Percentiles rank a stretch among this genome's conserved stretches.
These are phyloP conservation scores for Athene noctua DNA, from an alignment of 2,113 vertebrate species.

Conservation along the genomic window DNA sequence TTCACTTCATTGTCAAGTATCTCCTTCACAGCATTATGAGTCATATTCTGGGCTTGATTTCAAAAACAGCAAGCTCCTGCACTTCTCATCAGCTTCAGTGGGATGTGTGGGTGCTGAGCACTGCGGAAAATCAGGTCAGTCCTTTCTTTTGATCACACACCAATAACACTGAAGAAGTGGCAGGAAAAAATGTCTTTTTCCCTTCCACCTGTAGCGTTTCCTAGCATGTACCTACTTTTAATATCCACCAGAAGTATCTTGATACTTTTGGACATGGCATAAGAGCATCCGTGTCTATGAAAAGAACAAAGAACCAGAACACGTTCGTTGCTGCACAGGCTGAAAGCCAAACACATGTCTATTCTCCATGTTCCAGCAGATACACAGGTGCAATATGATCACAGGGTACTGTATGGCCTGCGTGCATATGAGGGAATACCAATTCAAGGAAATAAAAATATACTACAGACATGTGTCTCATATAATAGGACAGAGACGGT, in stretches of 20 bases:
- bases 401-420: neutral
- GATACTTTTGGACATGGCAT: neutral
- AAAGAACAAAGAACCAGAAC: neutral
- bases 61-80: conserved; percentile 42
- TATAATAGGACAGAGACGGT: neutral
- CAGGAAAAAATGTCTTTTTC: neutral
- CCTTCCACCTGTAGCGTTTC: neutral
- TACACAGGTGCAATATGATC: neutral
- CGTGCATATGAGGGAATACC: neutral
- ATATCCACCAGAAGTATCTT: neutral
- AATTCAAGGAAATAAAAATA: neutral
- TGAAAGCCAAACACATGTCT: neutral
- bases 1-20: conserved; percentile 29
- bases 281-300: neutral
- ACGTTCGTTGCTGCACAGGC: neutral
- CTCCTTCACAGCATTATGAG: conserved; percentile 27
- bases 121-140: conserved; percentile 45
- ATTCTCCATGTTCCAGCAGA: neutral
- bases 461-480: neutral
- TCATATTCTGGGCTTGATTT: conserved; percentile 50
- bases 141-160: conserved; percentile 44
- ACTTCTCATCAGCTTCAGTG: conserved; percentile 36
- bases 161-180: neutral
- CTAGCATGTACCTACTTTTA: neutral
- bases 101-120: conserved; percentile 49